Percentiles rank a stretch among this genome's conserved stretches.
Evolutionary conservation across 1,140 invertebrate genomes (phyloP).

Genomic region (Planococcus citri): DNA sequence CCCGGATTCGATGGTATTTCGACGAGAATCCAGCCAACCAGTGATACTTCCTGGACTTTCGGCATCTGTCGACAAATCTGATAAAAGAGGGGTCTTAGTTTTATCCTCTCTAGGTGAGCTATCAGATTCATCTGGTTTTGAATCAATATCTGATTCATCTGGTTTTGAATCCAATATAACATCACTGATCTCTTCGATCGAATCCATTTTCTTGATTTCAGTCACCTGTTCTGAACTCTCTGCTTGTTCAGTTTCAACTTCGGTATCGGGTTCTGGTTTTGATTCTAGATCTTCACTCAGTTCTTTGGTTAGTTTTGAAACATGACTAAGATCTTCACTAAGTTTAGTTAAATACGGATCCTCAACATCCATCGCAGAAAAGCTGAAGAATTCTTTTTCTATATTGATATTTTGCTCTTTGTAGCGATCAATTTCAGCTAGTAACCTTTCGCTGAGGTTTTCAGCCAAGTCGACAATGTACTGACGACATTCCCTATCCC

Average conservation of each 20-base stretch:
- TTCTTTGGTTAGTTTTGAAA: constrained; percentile 44
- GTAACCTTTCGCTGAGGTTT: constrained; percentile 55
- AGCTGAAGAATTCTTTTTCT: not conserved
- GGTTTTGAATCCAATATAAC: constrained; percentile 31
- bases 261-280: constrained; percentile 15
- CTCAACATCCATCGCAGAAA: constrained; percentile 34
- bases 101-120: not conserved
- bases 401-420: constrained; percentile 30
- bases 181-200: constrained; percentile 28
- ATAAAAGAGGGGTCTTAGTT: not conserved
- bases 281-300: constrained; percentile 34
- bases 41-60: constrained; percentile 13
- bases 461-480: constrained; percentile 65
- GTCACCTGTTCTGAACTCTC: constrained; percentile 14
- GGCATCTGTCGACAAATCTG: not conserved
- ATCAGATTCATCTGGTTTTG: no score
- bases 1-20: constrained; percentile 23
- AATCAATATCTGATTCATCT: not conserved
- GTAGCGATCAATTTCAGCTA: constrained; percentile 60
- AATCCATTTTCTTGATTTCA: not conserved
- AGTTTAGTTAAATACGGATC: constrained; percentile 44
- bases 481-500: constrained; percentile 49
- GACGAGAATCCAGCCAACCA: not conserved
- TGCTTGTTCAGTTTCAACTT: not conserved
- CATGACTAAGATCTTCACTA: constrained; percentile 41